These are phyloP conservation scores for Otolemur crassicaudatus DNA, from an alignment of 2,797 vertebrate genomes.

Conservation along the genomic window DNA sequence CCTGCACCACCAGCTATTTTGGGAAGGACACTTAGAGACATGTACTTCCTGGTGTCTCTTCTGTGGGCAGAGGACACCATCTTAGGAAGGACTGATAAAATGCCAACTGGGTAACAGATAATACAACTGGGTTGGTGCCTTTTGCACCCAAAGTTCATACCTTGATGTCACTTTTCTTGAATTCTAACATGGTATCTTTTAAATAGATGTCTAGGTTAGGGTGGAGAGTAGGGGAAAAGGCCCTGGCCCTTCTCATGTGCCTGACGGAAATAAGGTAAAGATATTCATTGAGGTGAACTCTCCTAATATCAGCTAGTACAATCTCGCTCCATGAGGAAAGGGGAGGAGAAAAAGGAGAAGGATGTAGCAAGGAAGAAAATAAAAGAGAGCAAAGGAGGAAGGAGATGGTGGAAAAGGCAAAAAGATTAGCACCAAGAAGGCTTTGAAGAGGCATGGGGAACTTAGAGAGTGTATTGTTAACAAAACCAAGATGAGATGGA, in stretches of 20 bases:
- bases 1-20: too few species aligned
- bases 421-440: not conserved
- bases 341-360: not conserved
- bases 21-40: not conserved
- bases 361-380: not conserved
- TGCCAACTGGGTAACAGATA: rapidly evolving
- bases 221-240: rapidly evolving
- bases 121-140: not conserved
- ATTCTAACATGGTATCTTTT: not conserved
- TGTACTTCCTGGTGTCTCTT: not conserved
- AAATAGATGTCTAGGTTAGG: too few species aligned
- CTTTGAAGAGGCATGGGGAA: not conserved
- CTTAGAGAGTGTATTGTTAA: too few species aligned
- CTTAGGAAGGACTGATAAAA: not conserved
- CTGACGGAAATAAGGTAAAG: not conserved
- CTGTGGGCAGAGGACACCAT: not conserved
- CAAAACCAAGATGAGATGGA: not conserved
- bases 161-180: not conserved
- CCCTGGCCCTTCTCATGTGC: not conserved
- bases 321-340: not conserved
- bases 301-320: not conserved
- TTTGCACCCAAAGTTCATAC: too few species aligned
- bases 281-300: not conserved
- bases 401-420: not conserved
- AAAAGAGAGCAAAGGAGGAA: not conserved